Percentiles rank a stretch among this genome's conserved stretches.
phyloP scores from a whole-genome alignment of 2,113 vertebrate genomes.

The Syngnathoides biaculeatus region DNA sequence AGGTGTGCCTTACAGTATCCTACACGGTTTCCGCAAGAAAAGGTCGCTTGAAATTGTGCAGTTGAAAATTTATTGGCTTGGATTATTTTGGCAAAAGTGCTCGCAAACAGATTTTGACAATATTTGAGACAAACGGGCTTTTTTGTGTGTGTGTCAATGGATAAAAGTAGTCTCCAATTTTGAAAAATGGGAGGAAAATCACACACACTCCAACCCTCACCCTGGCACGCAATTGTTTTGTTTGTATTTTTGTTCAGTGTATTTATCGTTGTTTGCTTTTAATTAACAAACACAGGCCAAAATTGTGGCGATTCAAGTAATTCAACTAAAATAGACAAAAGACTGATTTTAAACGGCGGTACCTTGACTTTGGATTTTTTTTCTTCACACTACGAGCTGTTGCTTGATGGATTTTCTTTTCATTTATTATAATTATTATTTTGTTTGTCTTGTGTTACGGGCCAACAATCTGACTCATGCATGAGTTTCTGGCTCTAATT shows the following conservation, averaged over 20 bases:
- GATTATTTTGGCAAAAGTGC: neutral
- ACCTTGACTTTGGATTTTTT: neutral
- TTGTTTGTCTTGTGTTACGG: neutral
- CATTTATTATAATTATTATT: neutral
- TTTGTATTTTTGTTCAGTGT: neutral
- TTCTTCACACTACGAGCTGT: neutral
- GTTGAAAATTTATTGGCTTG: neutral
- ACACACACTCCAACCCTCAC: too few species aligned
- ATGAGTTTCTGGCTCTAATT: too few species aligned
- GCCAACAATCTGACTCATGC: neutral
- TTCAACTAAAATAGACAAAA: constrained; percentile 50
- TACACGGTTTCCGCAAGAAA: too few species aligned
- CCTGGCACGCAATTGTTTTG: neutral
- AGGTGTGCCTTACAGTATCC: neutral
- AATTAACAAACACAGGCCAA: constrained; percentile 54
- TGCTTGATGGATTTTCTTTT: neutral
- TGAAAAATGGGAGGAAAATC: neutral
- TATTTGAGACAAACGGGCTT: neutral
- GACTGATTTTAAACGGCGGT: constrained; percentile 42
- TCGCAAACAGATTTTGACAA: neutral
- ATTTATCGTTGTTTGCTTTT: constrained; percentile 19
- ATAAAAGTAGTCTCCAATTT: neutral
- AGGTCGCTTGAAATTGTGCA: too few species aligned
- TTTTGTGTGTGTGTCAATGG: neutral
- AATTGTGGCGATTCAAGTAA: constrained; percentile 44